Conservation (phyloP, 2,888 invertebrate species). For the Tholera decimalis region DNA sequence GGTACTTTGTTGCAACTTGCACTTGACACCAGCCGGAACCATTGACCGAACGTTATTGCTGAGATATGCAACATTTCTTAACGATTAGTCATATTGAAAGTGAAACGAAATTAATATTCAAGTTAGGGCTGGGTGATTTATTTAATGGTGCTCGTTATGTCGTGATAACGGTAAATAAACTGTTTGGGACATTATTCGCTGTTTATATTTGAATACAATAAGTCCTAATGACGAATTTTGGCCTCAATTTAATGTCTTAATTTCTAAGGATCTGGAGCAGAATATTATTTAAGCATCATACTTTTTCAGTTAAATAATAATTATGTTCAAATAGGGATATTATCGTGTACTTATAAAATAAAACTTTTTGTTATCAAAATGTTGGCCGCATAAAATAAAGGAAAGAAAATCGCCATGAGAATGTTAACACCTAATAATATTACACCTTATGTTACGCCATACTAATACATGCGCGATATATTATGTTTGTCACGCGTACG, state of each 20-base stretch:
- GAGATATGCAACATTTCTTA: conserved; percentile 38
- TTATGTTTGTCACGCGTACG: conserved; percentile 83
- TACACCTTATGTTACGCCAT: background rate
- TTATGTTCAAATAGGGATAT: too few relatives aligned
- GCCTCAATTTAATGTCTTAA: too few relatives aligned
- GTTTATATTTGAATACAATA: background rate
- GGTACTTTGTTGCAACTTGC: conserved; percentile 24
- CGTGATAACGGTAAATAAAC: background rate
- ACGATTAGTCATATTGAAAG: conserved; percentile 50
- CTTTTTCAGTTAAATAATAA: too few relatives aligned
- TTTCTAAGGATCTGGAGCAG: too few relatives aligned
- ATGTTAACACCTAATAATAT: background rate
- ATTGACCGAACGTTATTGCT: conserved; percentile 7
- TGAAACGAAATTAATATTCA: conserved; percentile 44
- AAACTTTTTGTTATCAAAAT: too few relatives aligned
- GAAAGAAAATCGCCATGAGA: background rate
- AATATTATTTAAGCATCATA: background rate
- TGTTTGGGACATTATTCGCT: background rate
- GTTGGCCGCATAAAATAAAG: background rate
- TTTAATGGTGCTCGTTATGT: conserved; percentile 10
- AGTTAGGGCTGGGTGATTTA: background rate
- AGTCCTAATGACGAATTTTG: too few relatives aligned
- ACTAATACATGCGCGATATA: conserved; percentile 51
- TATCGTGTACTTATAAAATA: too few relatives aligned
- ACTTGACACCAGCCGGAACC: conserved; percentile 39